Percentiles rank a stretch among this genome's conserved stretches.
phyloP scores from a whole-genome alignment of 2,888 invertebrate genomes.

The Drosophila aldrichi region DNA sequence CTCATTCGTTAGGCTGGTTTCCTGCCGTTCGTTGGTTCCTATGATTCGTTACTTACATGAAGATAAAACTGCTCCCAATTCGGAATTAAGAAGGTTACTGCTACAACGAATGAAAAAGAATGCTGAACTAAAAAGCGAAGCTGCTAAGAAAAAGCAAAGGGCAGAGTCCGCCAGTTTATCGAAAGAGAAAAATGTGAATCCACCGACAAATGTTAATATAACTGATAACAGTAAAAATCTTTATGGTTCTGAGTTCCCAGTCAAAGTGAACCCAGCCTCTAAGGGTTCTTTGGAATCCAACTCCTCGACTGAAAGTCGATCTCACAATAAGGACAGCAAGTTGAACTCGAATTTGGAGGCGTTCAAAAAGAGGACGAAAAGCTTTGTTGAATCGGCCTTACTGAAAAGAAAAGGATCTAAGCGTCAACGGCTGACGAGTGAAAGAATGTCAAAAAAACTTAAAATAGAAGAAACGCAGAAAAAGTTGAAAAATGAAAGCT shows the following conservation, averaged over 20 bases:
- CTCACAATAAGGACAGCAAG: not conserved
- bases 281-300: too few relatives aligned
- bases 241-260: not conserved
- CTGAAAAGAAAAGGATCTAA: not conserved
- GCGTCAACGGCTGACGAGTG: not conserved
- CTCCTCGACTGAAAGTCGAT: not conserved
- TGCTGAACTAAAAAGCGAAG: not conserved
- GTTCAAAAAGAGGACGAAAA: not conserved
- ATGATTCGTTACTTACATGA: conserved; percentile 6
- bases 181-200: not conserved
- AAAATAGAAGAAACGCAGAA: not conserved
- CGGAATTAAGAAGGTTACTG: not conserved
- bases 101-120: not conserved
- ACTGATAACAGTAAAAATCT: not conserved
- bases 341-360: not conserved
- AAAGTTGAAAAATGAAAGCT: not conserved
- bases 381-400: conserved; percentile 3
- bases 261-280: not conserved
- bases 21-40: not conserved
- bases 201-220: too few relatives aligned
- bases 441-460: not conserved
- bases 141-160: not conserved
- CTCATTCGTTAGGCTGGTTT: not conserved
- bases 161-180: not conserved
- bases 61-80: not conserved